These are phyloP conservation scores for Siniperca chuatsi DNA, from an alignment of 2,113 vertebrate species.

Conservation along the genomic window DNA sequence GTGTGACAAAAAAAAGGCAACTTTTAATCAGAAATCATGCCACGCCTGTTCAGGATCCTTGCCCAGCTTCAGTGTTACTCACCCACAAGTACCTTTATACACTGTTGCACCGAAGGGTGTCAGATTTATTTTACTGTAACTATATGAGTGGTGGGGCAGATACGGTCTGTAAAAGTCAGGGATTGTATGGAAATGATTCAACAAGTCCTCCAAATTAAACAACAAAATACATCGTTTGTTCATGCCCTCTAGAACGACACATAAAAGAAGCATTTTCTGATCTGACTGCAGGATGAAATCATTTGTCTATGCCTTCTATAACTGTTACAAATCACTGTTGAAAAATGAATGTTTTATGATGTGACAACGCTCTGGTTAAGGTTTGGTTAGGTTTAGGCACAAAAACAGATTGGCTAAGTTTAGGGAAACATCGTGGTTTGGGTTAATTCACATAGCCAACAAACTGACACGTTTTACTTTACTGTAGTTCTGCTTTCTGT, in stretches of 20 bases:
- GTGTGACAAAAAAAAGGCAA: slow-evolving; percentile 5
- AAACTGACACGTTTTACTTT: neutral
- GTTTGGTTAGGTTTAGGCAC: neutral
- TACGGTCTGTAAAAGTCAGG: neutral
- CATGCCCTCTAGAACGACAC: neutral
- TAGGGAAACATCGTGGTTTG: neutral
- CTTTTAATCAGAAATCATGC: slow-evolving; percentile 7
- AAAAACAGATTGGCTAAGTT: neutral
- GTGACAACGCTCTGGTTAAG: neutral
- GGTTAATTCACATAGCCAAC: neutral
- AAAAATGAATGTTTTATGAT: too few relatives aligned
- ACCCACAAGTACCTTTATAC: neutral
- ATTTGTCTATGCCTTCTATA: neutral
- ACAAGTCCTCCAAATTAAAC: neutral
- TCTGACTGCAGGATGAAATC: neutral
- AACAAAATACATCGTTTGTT: neutral
- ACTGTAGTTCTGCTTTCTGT: neutral
- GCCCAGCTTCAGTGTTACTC: neutral
- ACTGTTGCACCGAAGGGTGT: neutral
- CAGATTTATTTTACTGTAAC: slow-evolving; percentile 20
- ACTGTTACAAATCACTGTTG: neutral
- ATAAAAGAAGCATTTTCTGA: neutral
- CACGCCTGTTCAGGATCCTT: neutral
- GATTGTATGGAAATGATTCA: neutral
- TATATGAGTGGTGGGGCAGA: neutral